Percentiles rank a stretch among this genome's conserved stretches.
phyloP scores from a whole-genome alignment of 2,888 invertebrate genomes.

The Camponotus fellah region DNA sequence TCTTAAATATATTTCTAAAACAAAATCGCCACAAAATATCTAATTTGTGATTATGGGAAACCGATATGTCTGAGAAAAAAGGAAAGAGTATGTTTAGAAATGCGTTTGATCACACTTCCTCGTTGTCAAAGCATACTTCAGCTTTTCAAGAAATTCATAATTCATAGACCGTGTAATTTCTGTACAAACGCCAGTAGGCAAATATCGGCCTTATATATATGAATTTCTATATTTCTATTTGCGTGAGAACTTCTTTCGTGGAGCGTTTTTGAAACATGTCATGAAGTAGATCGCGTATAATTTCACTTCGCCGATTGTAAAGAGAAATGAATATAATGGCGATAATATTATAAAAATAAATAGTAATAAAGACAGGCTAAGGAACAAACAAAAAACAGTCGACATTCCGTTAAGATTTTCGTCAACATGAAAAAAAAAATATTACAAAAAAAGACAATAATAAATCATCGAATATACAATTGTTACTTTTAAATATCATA shows the following conservation, averaged over 20 bases:
- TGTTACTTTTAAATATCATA: too few species aligned
- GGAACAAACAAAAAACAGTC: background rate
- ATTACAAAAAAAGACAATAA: background rate
- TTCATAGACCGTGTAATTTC: slow-evolving; percentile 78
- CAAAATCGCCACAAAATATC: background rate
- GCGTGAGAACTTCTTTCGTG: slow-evolving; percentile 18
- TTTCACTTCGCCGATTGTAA: background rate
- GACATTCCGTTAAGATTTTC: background rate
- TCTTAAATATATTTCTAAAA: background rate
- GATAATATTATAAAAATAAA: background rate
- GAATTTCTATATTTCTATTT: slow-evolving; percentile 58
- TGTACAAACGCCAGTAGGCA: slow-evolving; percentile 81
- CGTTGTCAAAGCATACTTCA: slow-evolving; percentile 46
- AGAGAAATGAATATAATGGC: background rate
- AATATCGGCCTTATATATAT: slow-evolving; percentile 75
- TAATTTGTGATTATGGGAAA: slow-evolving; percentile 3
- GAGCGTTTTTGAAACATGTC: slow-evolving; percentile 9
- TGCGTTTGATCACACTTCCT: slow-evolving; percentile 50
- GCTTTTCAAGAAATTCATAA: slow-evolving; percentile 77
- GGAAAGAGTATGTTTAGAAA: slow-evolving; percentile 56
- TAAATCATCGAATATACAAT: too few species aligned
- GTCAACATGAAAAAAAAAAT: background rate
- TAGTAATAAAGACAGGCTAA: background rate
- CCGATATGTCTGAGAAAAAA: slow-evolving; percentile 6
- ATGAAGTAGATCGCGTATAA: background rate